Conservation (phyloP, 2,113 vertebrate genomes). For the Bostrychus sinensis region DNA sequence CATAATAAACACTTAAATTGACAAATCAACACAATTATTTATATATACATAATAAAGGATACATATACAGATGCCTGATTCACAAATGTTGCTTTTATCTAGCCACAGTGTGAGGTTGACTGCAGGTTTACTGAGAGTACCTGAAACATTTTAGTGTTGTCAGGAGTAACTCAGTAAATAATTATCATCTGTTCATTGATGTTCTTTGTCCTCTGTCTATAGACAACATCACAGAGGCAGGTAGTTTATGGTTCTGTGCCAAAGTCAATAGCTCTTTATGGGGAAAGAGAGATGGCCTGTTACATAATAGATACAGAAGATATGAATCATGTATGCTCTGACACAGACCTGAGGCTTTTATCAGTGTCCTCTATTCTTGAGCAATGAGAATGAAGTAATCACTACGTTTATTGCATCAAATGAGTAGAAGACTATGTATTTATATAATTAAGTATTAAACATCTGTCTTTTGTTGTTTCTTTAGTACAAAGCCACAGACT, state of each 20-base stretch:
- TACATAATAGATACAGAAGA: constrained; percentile 10
- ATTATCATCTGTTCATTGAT: constrained; percentile 23
- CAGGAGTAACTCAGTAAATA: constrained; percentile 33
- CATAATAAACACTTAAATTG: too few relatives aligned
- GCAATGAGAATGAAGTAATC: not conserved
- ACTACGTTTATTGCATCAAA: not conserved
- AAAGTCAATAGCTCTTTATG: constrained; percentile 34
- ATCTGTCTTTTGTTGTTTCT: not conserved
- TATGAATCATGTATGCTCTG: not conserved
- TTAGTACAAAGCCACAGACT: constrained; percentile 98
- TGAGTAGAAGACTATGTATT: not conserved
- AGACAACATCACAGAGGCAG: not conserved
- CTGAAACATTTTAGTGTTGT: not conserved
- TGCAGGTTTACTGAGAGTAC: not conserved
- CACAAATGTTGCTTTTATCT: too few relatives aligned
- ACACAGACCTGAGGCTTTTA: too few relatives aligned
- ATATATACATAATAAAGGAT: too few relatives aligned
- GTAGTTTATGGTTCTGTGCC: not conserved
- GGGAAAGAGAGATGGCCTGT: constrained; percentile 6
- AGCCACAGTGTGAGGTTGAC: not conserved
- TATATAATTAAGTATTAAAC: not conserved
- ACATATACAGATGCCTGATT: too few relatives aligned
- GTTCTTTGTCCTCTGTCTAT: constrained; percentile 35
- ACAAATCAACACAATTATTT: too few relatives aligned
- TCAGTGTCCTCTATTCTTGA: too few relatives aligned